Evolutionary conservation across 2,888 invertebrate genomes (phyloP).

Genomic region (Tachina lurida): DNA sequence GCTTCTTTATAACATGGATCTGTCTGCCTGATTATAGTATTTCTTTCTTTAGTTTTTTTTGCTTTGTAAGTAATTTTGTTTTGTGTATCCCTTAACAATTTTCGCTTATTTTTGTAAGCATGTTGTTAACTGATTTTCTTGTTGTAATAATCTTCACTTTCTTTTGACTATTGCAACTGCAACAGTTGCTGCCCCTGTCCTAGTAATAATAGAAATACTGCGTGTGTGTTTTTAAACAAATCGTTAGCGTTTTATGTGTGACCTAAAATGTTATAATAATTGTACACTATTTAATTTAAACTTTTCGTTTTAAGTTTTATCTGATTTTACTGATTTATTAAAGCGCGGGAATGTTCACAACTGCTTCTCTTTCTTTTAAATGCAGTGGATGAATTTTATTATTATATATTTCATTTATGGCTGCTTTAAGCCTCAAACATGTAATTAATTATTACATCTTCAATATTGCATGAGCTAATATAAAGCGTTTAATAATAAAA

Average conservation of each 20-base stretch:
- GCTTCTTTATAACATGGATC: conserved; percentile 53
- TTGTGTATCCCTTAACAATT: conserved; percentile 19
- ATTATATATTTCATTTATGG: not conserved
- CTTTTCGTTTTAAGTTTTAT: not conserved
- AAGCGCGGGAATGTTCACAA: not conserved
- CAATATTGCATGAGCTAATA: too few relatives aligned
- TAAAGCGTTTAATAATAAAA: too few relatives aligned
- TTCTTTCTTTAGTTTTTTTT: conserved; percentile 17
- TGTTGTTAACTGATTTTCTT: conserved; percentile 36
- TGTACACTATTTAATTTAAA: conserved; percentile 2
- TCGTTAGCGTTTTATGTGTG: conserved; percentile 60
- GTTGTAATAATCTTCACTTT: conserved; percentile 65
- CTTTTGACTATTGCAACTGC: conserved; percentile 26
- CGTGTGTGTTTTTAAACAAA: not conserved
- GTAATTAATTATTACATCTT: too few relatives aligned
- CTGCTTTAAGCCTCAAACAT: not conserved
- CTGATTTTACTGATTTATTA: not conserved
- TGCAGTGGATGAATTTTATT: conserved; percentile 29
- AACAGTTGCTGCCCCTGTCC: conserved; percentile 8
- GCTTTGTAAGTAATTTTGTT: conserved; percentile 20
- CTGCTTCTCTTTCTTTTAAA: conserved; percentile 55
- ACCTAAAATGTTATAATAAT: conserved; percentile 55
- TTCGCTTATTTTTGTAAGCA: conserved; percentile 13
- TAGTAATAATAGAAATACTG: not conserved
- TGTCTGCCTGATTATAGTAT: conserved; percentile 11